Conservation (phyloP, 2,797 vertebrate genomes). For the Myotis pilosus region DNA sequence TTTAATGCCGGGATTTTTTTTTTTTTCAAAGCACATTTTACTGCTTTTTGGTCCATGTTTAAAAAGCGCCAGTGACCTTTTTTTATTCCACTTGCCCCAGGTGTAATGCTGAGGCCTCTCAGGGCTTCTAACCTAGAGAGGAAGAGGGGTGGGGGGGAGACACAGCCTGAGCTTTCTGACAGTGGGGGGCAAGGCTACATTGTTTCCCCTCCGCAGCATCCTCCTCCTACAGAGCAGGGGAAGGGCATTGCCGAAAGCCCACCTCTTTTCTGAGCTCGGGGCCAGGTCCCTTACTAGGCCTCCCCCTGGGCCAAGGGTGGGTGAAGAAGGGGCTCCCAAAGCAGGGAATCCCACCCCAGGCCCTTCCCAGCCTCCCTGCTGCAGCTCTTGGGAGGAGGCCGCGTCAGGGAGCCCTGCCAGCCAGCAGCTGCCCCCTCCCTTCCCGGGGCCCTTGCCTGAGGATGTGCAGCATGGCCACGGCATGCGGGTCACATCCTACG, state of each 20-base stretch:
- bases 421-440: conserved; percentile 1
- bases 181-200: not conserved
- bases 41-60: conserved; percentile 89
- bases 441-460: not conserved
- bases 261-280: not conserved
- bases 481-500: conserved; percentile 68
- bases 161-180: not conserved
- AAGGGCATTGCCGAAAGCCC: not conserved
- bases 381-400: not conserved
- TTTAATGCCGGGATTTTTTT: conserved; percentile 87
- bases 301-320: not conserved
- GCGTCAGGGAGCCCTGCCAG: not conserved
- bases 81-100: conserved; percentile 87
- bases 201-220: not conserved
- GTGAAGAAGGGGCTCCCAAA: not conserved
- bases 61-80: conserved; percentile 89
- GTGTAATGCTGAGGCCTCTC: conserved; percentile 86
- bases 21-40: conserved; percentile 89
- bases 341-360: not conserved
- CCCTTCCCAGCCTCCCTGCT: not conserved
- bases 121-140: conserved; percentile 85
- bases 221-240: not conserved
- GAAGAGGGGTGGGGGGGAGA: not conserved
- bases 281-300: not conserved
- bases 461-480: conserved; percentile 55